Evolutionary conservation across 2,888 invertebrate genomes (phyloP), one percentile per base, ranked within the genome.

Genomic region (Scaptomyza polygonia): DNA sequence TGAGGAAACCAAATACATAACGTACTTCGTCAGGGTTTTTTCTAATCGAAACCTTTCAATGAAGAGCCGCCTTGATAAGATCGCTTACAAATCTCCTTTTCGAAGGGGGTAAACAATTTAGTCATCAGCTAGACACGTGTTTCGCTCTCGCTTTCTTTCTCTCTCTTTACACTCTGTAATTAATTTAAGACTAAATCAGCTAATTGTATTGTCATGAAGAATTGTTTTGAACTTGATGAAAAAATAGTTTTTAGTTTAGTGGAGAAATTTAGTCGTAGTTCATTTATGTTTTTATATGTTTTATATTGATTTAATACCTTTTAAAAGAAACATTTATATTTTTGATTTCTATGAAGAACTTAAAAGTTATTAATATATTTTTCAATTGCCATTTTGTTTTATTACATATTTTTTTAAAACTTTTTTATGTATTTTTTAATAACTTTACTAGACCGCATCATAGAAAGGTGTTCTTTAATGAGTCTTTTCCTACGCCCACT

Each of bases 41-140:
- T 47, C 39, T 57, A 48, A 55, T 55, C 75, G 43, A 64, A 71
- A 47, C 8, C 4, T 1, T 18, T 68, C 48, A 67, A 34, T 25
- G 16, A 39, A 74, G 42, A 16, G 40, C 54, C 18, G 36, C 40
- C 12, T 7, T 63, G 72, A 69, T 69, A 62, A 69, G 48, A 66
- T 66, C 67, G n/a, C 40, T 12, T 12, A 21, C 12, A 43, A 43
- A 25, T 18, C 29, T 21, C 34, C 7, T 11, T 16, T 12, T 7
- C n/a, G 6, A 14, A 39, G 6, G n/a, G 7, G 36, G 8, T 14
- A 36, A 36, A 36, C 14, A 14, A 36, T n/a, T 34, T 30, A 4
- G 4, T 9, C 29, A 29, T 29, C 4, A 29, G 9, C 29, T 9
- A 7, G 9, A 29, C 29, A 29, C 29, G 29, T 29, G 11, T 32